Evolutionary conservation across 2,888 invertebrate genomes (phyloP).

Genomic region (Drosophila eohydei): DNA sequence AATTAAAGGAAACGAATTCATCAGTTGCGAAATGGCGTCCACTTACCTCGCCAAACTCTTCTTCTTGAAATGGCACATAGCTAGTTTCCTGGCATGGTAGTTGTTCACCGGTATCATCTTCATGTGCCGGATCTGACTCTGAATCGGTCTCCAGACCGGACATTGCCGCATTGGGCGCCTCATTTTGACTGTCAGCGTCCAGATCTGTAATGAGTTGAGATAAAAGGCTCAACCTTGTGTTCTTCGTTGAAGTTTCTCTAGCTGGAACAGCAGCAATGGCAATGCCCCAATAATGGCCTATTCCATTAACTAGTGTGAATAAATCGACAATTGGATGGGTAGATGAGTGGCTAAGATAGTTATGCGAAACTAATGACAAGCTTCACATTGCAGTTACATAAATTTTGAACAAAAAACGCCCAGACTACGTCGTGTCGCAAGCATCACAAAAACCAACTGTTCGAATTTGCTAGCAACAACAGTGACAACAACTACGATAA

Average conservation of each 20-base stretch:
- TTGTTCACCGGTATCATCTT: slow-evolving; percentile 48
- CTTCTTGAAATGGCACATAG: slow-evolving; percentile 87
- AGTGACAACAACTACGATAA: slow-evolving; percentile 22
- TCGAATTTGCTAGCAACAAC: slow-evolving; percentile 19
- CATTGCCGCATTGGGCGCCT: slow-evolving; percentile 86
- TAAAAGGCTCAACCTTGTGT: slow-evolving; percentile 1
- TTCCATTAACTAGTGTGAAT: slow-evolving; percentile 10
- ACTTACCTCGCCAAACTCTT: slow-evolving; percentile 87
- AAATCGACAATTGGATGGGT: background rate
- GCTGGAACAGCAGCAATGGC: slow-evolving; percentile 17
- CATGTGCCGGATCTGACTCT: slow-evolving; percentile 86
- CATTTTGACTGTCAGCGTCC: slow-evolving; percentile 90
- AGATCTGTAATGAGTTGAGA: slow-evolving; percentile 86
- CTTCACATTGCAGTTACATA: slow-evolving; percentile 31
- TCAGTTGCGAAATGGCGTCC: fast-evolving
- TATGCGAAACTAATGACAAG: slow-evolving; percentile 17
- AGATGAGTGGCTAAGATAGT: slow-evolving; percentile 10
- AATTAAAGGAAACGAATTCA: background rate
- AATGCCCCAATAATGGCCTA: slow-evolving; percentile 5
- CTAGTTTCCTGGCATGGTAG: slow-evolving; percentile 86
- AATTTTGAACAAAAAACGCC: slow-evolving; percentile 56
- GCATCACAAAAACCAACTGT: background rate
- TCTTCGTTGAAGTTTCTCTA: slow-evolving; percentile 24
- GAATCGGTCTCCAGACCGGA: slow-evolving; percentile 86
- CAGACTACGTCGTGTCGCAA: slow-evolving; percentile 38